These are phyloP conservation scores for Aphaenogaster rudis DNA, from an alignment of 1,140 invertebrate genomes.

Conservation along the genomic window DNA sequence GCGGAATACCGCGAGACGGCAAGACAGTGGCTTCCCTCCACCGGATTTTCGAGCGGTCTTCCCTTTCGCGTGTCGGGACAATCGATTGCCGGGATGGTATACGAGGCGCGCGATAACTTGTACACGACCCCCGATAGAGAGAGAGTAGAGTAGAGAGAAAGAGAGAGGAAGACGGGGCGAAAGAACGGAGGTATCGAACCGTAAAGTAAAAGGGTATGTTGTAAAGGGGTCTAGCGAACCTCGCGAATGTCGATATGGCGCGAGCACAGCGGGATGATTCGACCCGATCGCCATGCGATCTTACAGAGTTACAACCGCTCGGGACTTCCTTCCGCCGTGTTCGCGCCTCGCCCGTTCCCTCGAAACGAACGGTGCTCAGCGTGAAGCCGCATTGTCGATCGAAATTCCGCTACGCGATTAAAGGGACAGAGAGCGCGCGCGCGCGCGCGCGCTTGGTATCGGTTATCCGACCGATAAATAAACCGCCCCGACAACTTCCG, in stretches of 20 bases:
- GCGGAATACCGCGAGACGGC: slow-evolving; percentile 1
- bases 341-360: slow-evolving; percentile 21
- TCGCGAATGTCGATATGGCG: slow-evolving; percentile 44
- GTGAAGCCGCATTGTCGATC: not conserved
- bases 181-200: slow-evolving; percentile 66
- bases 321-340: slow-evolving; percentile 27
- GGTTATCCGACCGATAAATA: slow-evolving; percentile 54
- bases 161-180: slow-evolving; percentile 52
- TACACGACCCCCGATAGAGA: slow-evolving; percentile 47
- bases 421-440: not conserved
- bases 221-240: slow-evolving; percentile 16
- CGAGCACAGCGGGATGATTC: slow-evolving; percentile 39
- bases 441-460: slow-evolving; percentile 17
- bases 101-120: slow-evolving; percentile 29
- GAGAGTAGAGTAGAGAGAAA: slow-evolving; percentile 34
- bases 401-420: slow-evolving; percentile 10
- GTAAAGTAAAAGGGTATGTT: slow-evolving; percentile 66
- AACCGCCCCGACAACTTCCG: slow-evolving; percentile 8
- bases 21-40: not conserved
- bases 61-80: not conserved
- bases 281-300: not conserved
- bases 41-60: slow-evolving; percentile 11
- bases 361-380: slow-evolving; percentile 43
- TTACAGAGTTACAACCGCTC: slow-evolving; percentile 20
- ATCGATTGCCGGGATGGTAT: slow-evolving; percentile 20